phyloP scores from a whole-genome alignment of 2,888 invertebrate species.

The Drosophila maculinotata region DNA sequence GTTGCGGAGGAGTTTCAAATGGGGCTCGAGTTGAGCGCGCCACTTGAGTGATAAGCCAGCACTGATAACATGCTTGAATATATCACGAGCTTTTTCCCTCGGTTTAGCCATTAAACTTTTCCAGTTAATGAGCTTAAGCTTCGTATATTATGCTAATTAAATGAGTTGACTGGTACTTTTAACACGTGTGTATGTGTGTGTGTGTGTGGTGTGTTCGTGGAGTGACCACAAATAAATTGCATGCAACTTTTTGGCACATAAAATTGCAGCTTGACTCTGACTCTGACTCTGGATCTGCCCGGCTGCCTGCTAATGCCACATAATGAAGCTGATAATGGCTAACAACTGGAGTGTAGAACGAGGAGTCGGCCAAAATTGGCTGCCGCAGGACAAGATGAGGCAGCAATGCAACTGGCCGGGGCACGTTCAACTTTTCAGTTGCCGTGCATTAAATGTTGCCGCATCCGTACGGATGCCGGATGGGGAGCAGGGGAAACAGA shows the following conservation, averaged over 20 bases:
- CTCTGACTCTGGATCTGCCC: constrained; percentile 9
- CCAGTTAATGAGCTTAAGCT: constrained; percentile 66
- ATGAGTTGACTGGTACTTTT: constrained; percentile 49
- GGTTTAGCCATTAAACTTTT: constrained; percentile 55
- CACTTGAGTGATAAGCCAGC: constrained; percentile 67
- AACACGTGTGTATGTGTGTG: constrained; percentile 17
- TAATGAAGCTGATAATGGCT: constrained; percentile 79
- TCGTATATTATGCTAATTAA: constrained; percentile 71
- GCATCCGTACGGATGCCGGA: constrained; percentile 15
- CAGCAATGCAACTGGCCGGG: constrained; percentile 22
- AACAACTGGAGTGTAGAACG: constrained; percentile 27
- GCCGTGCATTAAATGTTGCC: constrained; percentile 46
- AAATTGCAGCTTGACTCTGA: constrained; percentile 46
- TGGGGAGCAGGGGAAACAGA: not conserved
- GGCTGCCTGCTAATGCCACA: constrained; percentile 74
- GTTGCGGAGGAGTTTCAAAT: constrained; percentile 36
- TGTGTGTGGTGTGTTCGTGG: constrained; percentile 7
- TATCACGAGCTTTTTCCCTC: constrained; percentile 32
- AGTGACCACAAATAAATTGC: constrained; percentile 67
- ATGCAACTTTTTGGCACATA: constrained; percentile 73
- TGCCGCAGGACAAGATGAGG: constrained; percentile 28
- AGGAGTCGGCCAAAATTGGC: constrained; percentile 29
- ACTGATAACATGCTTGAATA: constrained; percentile 39
- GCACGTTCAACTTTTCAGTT: constrained; percentile 62
- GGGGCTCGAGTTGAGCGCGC: constrained; percentile 17